Base-by-base conservation (phyloP, 2,888 invertebrate species). In the Nasonovia ribisnigri region DNA sequence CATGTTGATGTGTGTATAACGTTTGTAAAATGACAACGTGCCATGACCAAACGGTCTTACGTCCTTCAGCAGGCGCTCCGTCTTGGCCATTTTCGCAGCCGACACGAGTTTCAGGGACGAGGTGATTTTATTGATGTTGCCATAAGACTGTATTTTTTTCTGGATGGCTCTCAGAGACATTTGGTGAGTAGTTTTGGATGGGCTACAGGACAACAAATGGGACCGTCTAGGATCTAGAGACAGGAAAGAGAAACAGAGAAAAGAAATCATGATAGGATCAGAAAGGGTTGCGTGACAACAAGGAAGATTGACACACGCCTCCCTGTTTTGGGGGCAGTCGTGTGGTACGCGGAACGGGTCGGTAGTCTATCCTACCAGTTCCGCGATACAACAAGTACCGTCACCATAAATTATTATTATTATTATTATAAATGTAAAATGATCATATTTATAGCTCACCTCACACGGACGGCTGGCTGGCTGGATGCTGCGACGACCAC, bases 121-220 rank as follows among this genome's bases (percentile, higher is more conserved):
- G 6, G 95, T 95, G 46, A 95, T 94, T 93, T 95, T 95, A 54
- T 94, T 94, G 36, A 95, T 94, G 29, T 94, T 95, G 24, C 92
- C 87, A 77, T 94, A 94, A 3, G 95, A 90, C 16, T 94, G 94
- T 57, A 94, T 92, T 43, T 92, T 94, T n/a, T 94, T 91, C 57
- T 94, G 94, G n/a, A 95, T 92, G 51, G 92, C 20, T 77, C 94
- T 94, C 20, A 95, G 89, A 67, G 90, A 90, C 93, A 93, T 90
- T 60, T 77, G n/a, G 3, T 0, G 11, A 54, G n/a, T 10, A 3
- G 48, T 29, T 42, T n/a, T 48, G 13, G 46, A 84, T 26, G 6
- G 3, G 16, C 36, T 20, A 77, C 20, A 77, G 8, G 77, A 77
- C 20, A 36, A 77, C 8, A 3, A 42, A 43, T 1, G 20, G 24